Evolutionary conservation across 2,888 invertebrate genomes (phyloP).

Genomic region (Cristatella mucedo): DNA sequence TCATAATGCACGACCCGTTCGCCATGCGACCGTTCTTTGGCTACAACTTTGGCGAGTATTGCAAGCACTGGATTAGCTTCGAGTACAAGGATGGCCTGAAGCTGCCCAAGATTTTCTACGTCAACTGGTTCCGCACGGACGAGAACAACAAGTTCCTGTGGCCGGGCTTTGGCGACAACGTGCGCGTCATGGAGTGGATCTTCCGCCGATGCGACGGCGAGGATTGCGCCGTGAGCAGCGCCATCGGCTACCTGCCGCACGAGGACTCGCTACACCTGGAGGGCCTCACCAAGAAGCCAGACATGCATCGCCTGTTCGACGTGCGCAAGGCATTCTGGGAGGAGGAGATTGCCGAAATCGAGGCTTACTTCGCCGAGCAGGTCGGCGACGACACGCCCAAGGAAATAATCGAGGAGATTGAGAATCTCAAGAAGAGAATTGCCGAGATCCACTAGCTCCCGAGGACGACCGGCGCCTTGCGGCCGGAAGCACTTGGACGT

Average conservation of each 20-base stretch:
- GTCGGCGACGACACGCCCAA: slow-evolving; percentile 66
- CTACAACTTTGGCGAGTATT: slow-evolving; percentile 26
- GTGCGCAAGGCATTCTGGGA: slow-evolving; percentile 77
- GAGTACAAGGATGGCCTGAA: slow-evolving; percentile 14
- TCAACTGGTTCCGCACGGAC: slow-evolving; percentile 21
- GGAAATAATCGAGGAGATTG: slow-evolving; percentile 54
- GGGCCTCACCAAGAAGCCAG: slow-evolving; percentile 38
- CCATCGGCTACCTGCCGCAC: slow-evolving; percentile 16
- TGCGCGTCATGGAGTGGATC: slow-evolving; percentile 22
- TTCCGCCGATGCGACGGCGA: slow-evolving; percentile 37
- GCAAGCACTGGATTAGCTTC: slow-evolving; percentile 20
- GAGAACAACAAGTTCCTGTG: slow-evolving; percentile 17
- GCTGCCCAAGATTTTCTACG: slow-evolving; percentile 21
- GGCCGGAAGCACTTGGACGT: too few relatives aligned
- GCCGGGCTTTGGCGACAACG: slow-evolving; percentile 24
- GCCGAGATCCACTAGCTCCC: too few relatives aligned
- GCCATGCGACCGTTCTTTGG: slow-evolving; percentile 29
- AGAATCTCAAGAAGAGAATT: slow-evolving; percentile 46
- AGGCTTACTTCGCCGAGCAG: slow-evolving; percentile 73
- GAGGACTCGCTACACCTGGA: slow-evolving; percentile 12
- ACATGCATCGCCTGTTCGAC: slow-evolving; percentile 62
- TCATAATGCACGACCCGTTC: slow-evolving; percentile 27
- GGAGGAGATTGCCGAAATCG: slow-evolving; percentile 59
- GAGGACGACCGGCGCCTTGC: too few relatives aligned
- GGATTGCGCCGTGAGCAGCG: slow-evolving; percentile 44